Evolutionary conservation across 2,113 vertebrate species (phyloP), one percentile per base, ranked within the genome.

Genomic region (Toxotes chatareus): DNA sequence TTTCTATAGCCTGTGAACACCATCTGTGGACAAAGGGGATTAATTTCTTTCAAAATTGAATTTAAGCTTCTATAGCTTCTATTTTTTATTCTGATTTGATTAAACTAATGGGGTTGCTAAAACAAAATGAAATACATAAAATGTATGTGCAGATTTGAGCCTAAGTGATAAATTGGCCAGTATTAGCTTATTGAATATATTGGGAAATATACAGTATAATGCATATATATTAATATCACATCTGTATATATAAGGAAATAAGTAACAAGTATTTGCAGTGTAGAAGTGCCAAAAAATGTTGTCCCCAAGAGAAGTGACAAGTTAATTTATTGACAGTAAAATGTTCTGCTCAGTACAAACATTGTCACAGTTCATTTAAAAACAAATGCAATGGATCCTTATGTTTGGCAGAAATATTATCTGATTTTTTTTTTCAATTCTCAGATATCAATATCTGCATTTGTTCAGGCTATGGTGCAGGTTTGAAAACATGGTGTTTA

Each of bases 1-100:
- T 85, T 78, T 86, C 86, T 93, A 4, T 81, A 89, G 0, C 92
- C 94, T 16, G 46, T 77, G n/a, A 96, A 88, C 83, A 72, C 74
- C 5, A 95, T 17, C 95, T 96, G 78, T 44, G 16, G 49, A 81
- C 4, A 23, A 51, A 74, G 40, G 3, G 34, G 17, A 65, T 27
- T 7, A 32, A 27, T 27, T 27, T 27, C 27, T 27, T 27, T 27
- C 27, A 27, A 27, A 27, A 27, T 27, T 27, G 27, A 27, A 27
- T 27, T 27, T 27, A 27, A 27, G 27, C 27, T 27, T 27, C 27
- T 27, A 27, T 27, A 46, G 11, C 14, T 16, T 46, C 44, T 46
- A 46, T 46, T 2, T 46, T 46, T 46, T 46, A 16, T 46, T 46
- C 38, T 40, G 27, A 27, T 27, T 27, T 27, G 27, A 27, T 27